A percentile compares a stretch with the other conserved stretches of the same genome.
These are phyloP conservation scores for Cetoscarus ocellatus DNA, from an alignment of 2,797 vertebrate species.

Conservation along the genomic window DNA sequence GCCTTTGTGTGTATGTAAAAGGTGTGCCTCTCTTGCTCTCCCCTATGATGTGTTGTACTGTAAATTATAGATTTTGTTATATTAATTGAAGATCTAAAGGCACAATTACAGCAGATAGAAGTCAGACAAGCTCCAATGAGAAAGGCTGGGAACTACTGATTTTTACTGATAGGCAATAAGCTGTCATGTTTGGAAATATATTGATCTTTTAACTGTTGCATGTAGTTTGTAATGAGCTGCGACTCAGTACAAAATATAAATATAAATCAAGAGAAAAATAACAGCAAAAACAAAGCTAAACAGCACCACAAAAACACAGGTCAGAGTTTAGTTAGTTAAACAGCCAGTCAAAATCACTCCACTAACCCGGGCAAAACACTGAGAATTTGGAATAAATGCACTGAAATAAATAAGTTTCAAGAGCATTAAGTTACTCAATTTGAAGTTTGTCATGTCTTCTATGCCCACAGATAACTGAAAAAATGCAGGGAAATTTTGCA, in stretches of 20 bases:
- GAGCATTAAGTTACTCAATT: neutral
- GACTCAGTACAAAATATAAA: neutral
- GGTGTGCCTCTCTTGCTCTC: too few relatives aligned
- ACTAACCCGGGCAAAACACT: slow-evolving; percentile 58
- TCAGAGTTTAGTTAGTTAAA: slow-evolving; percentile 44
- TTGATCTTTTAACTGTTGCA: too few relatives aligned
- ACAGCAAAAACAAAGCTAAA: slow-evolving; percentile 3
- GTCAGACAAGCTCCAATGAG: too few relatives aligned
- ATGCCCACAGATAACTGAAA: neutral
- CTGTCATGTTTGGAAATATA: too few relatives aligned
- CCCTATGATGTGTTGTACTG: too few relatives aligned
- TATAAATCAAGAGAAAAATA: slow-evolving; percentile 4
- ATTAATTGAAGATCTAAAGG: too few relatives aligned
- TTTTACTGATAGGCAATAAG: too few relatives aligned
- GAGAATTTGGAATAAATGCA: neutral
- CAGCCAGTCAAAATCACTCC: slow-evolving; percentile 42
- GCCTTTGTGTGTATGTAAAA: too few relatives aligned
- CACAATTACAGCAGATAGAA: too few relatives aligned
- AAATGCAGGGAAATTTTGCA: neutral
- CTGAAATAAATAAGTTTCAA: neutral
- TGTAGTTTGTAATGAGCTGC: neutral
- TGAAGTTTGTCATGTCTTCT: slow-evolving; percentile 30
- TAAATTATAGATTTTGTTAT: too few relatives aligned
- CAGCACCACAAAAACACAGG: slow-evolving; percentile 33
- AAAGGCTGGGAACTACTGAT: too few relatives aligned